phyloP scores from a whole-genome alignment of 2,797 vertebrate species.

The Ispidina picta region DNA sequence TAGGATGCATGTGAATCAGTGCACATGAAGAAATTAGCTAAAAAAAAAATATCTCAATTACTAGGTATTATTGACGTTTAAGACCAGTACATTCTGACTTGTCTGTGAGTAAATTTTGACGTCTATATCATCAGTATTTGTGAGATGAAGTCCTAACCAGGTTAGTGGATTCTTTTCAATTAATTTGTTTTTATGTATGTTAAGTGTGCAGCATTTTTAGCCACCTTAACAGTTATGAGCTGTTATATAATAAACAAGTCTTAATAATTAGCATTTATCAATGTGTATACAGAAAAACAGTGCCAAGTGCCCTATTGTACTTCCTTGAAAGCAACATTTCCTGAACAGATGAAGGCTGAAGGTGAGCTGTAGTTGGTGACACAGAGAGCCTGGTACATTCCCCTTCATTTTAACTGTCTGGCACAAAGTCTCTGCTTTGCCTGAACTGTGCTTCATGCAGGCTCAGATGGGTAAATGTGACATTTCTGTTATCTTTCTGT shows the following conservation, averaged over 20 bases:
- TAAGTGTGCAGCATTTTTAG: not conserved
- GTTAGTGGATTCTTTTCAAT: not conserved
- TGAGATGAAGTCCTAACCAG: not conserved
- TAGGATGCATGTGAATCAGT: not conserved
- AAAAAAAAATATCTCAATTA: not conserved
- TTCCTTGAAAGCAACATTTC: not conserved
- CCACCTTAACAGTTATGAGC: not conserved
- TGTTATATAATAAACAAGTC: not conserved
- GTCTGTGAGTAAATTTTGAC: not conserved
- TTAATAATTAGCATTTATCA: not conserved
- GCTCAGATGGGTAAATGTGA: not conserved
- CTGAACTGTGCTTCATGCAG: not conserved
- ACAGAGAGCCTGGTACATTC: fast-evolving
- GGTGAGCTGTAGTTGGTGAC: not conserved
- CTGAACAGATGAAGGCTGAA: not conserved
- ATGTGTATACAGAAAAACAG: not conserved
- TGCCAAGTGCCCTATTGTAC: not conserved
- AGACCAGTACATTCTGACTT: not conserved
- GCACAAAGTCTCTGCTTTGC: not conserved
- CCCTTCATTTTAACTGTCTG: not conserved
- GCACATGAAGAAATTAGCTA: not conserved
- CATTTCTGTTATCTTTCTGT: conserved; percentile 8
- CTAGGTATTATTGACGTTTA: not conserved
- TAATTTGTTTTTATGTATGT: not conserved
- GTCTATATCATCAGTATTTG: not conserved